These are phyloP conservation scores for Aelia acuminata DNA, from an alignment of 2,888 invertebrate genomes.

Conservation along the genomic window DNA sequence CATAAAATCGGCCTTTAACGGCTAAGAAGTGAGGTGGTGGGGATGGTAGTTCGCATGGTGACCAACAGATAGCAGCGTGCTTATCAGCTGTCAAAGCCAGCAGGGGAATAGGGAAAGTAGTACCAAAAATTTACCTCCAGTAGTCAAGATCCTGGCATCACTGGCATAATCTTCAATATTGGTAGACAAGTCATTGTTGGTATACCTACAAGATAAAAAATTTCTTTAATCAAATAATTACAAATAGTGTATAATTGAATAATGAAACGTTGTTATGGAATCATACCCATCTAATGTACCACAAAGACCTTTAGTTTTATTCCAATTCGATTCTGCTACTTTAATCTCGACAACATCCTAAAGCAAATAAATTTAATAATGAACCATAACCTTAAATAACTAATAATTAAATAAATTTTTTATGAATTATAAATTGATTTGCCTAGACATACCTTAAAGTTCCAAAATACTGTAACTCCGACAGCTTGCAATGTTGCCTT, in stretches of 20 bases:
- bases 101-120: too few species aligned
- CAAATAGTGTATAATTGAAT: neutral
- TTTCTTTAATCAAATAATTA: neutral
- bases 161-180: slow-evolving; percentile 67
- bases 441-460: slow-evolving; percentile 73
- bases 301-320: slow-evolving; percentile 86
- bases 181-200: slow-evolving; percentile 74
- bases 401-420: neutral
- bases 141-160: slow-evolving; percentile 71
- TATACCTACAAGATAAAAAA: neutral
- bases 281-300: slow-evolving; percentile 81
- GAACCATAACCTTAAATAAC: neutral
- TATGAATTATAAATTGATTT: neutral
- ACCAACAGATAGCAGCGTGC: too few species aligned
- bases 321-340: slow-evolving; percentile 80
- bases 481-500: slow-evolving; percentile 78
- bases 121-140: slow-evolving; percentile 74
- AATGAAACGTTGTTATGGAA: neutral
- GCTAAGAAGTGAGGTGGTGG: too few species aligned
- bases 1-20: too few species aligned
- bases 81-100: too few species aligned
- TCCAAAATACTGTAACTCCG: slow-evolving; percentile 84
- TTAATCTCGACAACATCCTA: slow-evolving; percentile 79
- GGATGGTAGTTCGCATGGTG: too few species aligned
- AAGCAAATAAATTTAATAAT: slow-evolving; percentile 10